These are phyloP conservation scores for Meteorus sp. DNA, from an alignment of 1,140 invertebrate genomes.

Conservation along the genomic window DNA sequence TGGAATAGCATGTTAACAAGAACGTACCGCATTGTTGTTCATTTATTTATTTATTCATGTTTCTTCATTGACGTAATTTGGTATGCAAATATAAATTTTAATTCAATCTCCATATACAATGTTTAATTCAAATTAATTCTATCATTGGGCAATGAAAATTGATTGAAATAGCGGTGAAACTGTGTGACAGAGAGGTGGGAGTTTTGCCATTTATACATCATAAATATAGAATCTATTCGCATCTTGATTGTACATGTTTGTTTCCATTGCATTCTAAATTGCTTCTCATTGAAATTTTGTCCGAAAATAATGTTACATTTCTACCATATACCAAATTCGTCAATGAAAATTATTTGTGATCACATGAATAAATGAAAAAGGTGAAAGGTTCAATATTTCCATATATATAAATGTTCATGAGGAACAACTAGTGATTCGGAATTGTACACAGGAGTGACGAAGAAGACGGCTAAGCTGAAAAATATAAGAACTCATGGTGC, in stretches of 20 bases:
- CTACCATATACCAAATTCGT: no score
- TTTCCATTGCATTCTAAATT: no score
- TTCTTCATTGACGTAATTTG: background rate
- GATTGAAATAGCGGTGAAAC: no score
- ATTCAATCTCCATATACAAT: background rate
- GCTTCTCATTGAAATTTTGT: no score
- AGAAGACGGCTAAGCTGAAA: conserved; percentile 33
- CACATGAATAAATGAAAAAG: background rate
- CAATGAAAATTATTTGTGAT: no score
- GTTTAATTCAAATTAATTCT: no score
- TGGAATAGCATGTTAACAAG: no score
- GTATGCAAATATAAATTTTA: background rate
- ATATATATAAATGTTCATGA: background rate
- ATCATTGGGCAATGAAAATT: no score
- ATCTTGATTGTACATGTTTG: no score
- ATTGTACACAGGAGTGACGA: conserved; percentile 33
- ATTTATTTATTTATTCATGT: background rate
- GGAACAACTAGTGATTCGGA: conserved; percentile 25
- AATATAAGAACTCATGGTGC: conserved; percentile 16
- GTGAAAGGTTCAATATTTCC: background rate
- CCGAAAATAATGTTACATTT: no score
- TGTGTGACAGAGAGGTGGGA: background rate
- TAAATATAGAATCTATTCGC: no score
- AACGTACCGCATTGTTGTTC: background rate
- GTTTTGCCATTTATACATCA: no score